phyloP scores from a whole-genome alignment of 37 sponge, comb jelly and placozoan genomes.

The Cliona cf. orientalis region DNA sequence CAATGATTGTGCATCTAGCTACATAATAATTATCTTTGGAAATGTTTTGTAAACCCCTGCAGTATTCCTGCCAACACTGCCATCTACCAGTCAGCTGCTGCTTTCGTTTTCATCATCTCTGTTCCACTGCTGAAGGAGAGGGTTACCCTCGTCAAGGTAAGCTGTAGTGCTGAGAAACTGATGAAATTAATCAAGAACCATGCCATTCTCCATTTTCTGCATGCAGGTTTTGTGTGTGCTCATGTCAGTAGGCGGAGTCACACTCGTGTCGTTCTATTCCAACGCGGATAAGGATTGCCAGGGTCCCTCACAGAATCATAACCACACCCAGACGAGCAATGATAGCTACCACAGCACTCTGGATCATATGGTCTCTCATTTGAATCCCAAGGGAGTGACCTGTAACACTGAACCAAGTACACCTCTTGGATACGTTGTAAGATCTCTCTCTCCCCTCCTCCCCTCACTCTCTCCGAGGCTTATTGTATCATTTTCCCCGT shows the following conservation, averaged over 20 bases:
- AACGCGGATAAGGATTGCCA: not conserved
- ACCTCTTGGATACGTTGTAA: slow-evolving; percentile 32
- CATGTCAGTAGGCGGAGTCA: not conserved
- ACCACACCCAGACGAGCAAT: not conserved
- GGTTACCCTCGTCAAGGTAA: slow-evolving; percentile 76
- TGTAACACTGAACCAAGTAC: slow-evolving; percentile 5
- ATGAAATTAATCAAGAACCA: too few relatives aligned
- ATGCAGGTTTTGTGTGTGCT: slow-evolving; percentile 38
- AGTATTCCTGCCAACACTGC: slow-evolving; percentile 87
- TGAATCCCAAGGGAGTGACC: not conserved
- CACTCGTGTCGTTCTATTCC: not conserved
- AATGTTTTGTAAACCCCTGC: not conserved
- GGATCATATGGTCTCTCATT: not conserved
- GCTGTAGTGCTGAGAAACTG: not conserved
- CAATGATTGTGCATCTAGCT: too few relatives aligned
- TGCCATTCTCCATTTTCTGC: not conserved
- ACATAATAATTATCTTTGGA: slow-evolving; percentile 4
- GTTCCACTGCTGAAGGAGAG: slow-evolving; percentile 79
- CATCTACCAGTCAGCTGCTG: slow-evolving; percentile 77
- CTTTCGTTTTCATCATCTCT: slow-evolving; percentile 74
- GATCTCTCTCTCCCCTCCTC: slow-evolving; percentile 1
- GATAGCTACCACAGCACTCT: not conserved
- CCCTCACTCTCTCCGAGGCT: too few relatives aligned
- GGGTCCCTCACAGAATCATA: not conserved
- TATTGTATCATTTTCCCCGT: too few relatives aligned